phyloP scores from a whole-genome alignment of 2,113 vertebrate species.

The Tapirus terrestris region DNA sequence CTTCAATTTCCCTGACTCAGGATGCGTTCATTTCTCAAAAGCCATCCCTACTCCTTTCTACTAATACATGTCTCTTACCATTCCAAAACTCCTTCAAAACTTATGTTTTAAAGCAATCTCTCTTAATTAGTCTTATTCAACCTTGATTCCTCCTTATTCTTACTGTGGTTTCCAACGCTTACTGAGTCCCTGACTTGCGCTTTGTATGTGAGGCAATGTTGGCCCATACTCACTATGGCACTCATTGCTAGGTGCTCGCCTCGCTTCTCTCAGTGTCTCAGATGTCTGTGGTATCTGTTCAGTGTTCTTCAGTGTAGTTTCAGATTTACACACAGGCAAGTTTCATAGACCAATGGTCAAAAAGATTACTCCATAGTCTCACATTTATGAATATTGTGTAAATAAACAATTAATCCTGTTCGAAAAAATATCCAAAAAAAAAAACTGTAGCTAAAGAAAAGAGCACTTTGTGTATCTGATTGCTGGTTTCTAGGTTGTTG shows the following conservation, averaged over 20 bases:
- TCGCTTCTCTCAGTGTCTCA: not conserved
- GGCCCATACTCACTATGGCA: not conserved
- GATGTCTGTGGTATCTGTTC: not conserved
- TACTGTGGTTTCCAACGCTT: not conserved
- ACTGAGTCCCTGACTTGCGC: not conserved
- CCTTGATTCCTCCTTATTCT: constrained; percentile 1
- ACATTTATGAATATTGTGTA: not conserved
- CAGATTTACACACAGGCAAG: not conserved
- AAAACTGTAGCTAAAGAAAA: not conserved
- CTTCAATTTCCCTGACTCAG: constrained; percentile 10
- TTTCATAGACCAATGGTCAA: constrained; percentile 12
- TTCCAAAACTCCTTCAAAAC: not conserved
- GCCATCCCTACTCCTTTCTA: not conserved
- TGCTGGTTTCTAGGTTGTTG: constrained; percentile 3
- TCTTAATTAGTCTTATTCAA: not conserved
- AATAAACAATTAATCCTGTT: not conserved
- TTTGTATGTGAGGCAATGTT: not conserved
- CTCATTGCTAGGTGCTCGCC: not conserved
- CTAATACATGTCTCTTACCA: not conserved
- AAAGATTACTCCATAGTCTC: not conserved
- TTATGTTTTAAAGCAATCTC: not conserved
- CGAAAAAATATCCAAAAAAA: not conserved
- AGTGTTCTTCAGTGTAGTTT: not conserved
- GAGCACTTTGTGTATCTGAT: not conserved
- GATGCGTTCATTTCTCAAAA: not conserved